A percentile compares a stretch with the other conserved stretches of the same genome.
Conservation (phyloP, 2,888 invertebrate genomes). For the Agriopis leucophaearia region DNA sequence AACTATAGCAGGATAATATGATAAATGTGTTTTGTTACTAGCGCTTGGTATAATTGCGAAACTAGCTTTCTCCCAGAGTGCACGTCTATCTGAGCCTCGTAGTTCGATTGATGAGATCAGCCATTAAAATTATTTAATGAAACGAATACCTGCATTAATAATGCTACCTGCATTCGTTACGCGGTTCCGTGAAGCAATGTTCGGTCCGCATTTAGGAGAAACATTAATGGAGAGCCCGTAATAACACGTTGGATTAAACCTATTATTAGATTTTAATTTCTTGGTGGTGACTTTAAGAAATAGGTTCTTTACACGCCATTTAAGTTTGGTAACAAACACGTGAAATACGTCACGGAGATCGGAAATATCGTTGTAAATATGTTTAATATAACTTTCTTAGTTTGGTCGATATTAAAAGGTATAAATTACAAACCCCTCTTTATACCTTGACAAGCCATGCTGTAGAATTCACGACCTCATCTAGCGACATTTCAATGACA, state of each 20-base stretch:
- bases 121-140: slow-evolving; percentile 58
- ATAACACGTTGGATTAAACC: slow-evolving; percentile 24
- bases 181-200: slow-evolving; percentile 33
- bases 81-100: slow-evolving; percentile 33
- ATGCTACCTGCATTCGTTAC: slow-evolving; percentile 34
- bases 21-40: neutral
- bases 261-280: slow-evolving; percentile 31
- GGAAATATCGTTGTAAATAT: neutral
- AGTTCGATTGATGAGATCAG: slow-evolving; percentile 55
- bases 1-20: neutral
- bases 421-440: slow-evolving; percentile 42
- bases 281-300: slow-evolving; percentile 25
- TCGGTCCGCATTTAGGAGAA: slow-evolving; percentile 8
- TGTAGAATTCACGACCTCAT: slow-evolving; percentile 82
- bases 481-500: slow-evolving; percentile 70
- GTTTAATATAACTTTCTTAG: slow-evolving; percentile 5
- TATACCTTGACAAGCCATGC: slow-evolving; percentile 83
- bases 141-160: slow-evolving; percentile 55
- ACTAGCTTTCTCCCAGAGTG: slow-evolving; percentile 61
- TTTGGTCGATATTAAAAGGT: slow-evolving; percentile 11
- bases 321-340: slow-evolving; percentile 7
- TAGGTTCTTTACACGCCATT: slow-evolving; percentile 18
- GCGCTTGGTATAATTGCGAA: slow-evolving; percentile 40
- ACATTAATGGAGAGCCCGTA: slow-evolving; percentile 12
- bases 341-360: neutral